Percentiles rank a stretch among this genome's conserved stretches.
These are phyloP conservation scores for Lypha dubia DNA, from an alignment of 2,888 invertebrate species.

Conservation along the genomic window DNA sequence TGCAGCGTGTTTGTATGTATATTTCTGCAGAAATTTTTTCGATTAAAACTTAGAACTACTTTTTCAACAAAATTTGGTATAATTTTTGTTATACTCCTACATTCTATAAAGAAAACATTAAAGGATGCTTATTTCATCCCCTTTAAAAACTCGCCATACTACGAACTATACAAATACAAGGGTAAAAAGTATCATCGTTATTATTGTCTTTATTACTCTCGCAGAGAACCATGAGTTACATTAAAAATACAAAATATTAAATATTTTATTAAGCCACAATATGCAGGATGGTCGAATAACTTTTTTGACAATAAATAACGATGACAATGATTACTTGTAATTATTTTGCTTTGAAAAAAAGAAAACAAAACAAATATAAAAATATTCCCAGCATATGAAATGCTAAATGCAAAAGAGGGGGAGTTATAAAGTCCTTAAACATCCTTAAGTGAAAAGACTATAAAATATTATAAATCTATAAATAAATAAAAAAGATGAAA, in stretches of 20 bases:
- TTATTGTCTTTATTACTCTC: constrained; percentile 54
- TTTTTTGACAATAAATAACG: constrained; percentile 68
- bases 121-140: background rate
- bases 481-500: constrained; percentile 65
- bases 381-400: constrained; percentile 50
- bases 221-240: constrained; percentile 27
- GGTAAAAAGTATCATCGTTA: constrained; percentile 29
- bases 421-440: constrained; percentile 44
- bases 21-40: background rate
- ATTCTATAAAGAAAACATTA: background rate
- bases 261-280: constrained; percentile 66
- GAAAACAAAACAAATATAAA: constrained; percentile 15
- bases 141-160: background rate
- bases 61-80: too few relatives aligned
- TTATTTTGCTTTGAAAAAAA: constrained; percentile 52
- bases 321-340: constrained; percentile 66
- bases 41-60: too few relatives aligned
- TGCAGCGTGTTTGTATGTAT: too few relatives aligned
- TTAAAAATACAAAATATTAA: constrained; percentile 61
- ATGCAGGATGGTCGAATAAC: constrained; percentile 40
- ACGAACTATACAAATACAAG: background rate
- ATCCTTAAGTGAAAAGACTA: constrained; percentile 62
- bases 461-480: constrained; percentile 65
- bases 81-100: too few relatives aligned
- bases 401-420: background rate